Conservation (phyloP, 2,797 vertebrate genomes). For the Pangasius larnaudii region DNA sequence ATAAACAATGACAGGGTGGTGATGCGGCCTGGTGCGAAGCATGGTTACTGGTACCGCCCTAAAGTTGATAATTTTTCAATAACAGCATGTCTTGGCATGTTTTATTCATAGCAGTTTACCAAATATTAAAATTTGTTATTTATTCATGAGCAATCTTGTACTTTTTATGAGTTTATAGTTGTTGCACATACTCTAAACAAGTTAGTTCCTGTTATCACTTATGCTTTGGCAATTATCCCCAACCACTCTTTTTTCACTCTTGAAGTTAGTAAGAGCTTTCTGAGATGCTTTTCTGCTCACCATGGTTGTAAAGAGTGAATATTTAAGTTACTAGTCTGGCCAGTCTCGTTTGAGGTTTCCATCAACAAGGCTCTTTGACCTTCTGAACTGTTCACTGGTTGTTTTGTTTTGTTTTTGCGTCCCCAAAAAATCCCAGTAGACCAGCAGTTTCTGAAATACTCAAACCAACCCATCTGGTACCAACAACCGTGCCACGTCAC, state of each 20-base stretch:
- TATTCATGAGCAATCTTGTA: neutral
- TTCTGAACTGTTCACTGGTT: neutral
- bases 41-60: neutral
- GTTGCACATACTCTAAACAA: neutral
- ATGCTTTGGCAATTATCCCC: neutral
- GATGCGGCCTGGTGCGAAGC: neutral
- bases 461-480: too few species aligned
- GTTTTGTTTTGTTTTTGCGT: neutral
- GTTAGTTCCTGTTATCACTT: neutral
- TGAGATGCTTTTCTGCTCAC: neutral
- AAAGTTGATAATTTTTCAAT: neutral
- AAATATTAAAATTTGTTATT: neutral
- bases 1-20: neutral
- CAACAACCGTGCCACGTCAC: too few species aligned
- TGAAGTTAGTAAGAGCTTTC: neutral
- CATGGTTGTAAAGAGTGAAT: neutral
- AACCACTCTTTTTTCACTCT: too few species aligned
- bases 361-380: neutral
- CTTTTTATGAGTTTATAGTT: neutral
- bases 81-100: neutral
- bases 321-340: neutral
- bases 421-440: neutral
- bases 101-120: neutral
- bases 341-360: neutral
- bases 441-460: too few species aligned